Evolutionary conservation across 1,140 invertebrate genomes (phyloP).

Genomic region (Bombus pascuorum): DNA sequence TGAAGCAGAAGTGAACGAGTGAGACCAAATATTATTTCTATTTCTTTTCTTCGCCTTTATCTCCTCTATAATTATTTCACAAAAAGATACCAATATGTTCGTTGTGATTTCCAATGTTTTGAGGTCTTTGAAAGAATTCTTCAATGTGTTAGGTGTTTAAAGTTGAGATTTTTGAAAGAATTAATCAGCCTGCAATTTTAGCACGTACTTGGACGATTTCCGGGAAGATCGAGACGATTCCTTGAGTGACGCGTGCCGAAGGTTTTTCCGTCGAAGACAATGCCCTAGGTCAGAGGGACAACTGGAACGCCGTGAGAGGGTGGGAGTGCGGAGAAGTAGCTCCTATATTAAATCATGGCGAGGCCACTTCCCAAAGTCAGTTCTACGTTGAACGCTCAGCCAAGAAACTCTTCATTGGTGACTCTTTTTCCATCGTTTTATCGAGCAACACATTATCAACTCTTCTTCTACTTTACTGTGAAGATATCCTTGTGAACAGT

Average conservation of each 20-base stretch:
- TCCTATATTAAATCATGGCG: slow-evolving; percentile 81
- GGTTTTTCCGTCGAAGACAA: slow-evolving; percentile 56
- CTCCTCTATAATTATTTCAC: background rate
- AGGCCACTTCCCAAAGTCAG: slow-evolving; percentile 76
- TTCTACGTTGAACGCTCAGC: slow-evolving; percentile 73
- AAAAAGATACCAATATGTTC: background rate
- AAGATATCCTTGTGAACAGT: background rate
- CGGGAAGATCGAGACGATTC: background rate
- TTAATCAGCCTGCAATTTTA: background rate
- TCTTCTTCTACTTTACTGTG: background rate
- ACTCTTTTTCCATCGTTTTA: slow-evolving; percentile 7
- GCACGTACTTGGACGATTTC: background rate
- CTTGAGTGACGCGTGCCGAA: slow-evolving; percentile 50
- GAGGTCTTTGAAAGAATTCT: background rate
- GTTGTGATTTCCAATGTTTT: background rate
- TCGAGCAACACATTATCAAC: background rate
- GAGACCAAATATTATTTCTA: background rate
- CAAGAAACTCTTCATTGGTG: slow-evolving; percentile 19
- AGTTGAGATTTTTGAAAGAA: background rate
- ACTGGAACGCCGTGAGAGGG: slow-evolving; percentile 70
- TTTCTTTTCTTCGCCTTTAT: too few species aligned
- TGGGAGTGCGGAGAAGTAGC: slow-evolving; percentile 72
- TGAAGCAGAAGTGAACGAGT: background rate
- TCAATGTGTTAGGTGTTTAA: background rate
- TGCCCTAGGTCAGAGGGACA: slow-evolving; percentile 65